Evolutionary conservation across 2,888 invertebrate species (phyloP), one percentile per base, ranked within the genome.

Genomic region (Campaea margaritaria): DNA sequence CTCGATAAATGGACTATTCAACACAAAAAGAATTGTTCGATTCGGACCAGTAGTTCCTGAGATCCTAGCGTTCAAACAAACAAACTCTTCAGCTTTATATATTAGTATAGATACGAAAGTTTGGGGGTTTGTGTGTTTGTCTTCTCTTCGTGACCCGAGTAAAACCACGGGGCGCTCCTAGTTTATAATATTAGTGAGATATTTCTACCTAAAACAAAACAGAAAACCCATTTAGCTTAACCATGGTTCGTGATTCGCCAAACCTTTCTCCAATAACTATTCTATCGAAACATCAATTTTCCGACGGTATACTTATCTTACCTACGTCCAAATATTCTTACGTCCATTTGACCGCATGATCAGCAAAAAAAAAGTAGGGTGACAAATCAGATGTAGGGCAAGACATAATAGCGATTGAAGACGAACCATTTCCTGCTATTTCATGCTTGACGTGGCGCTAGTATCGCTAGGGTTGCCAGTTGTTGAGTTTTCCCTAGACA

Each of bases 391-490:
- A 58, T 53, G 41, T 28, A 53, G 41, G 49, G 48, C 42, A 58
- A 50, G 46, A 55, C 57, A 61, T 65, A 64, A 67, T 67, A 64
- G 62, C 69, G 64, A 67, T 64, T 59, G 69, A 57, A 64, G 58
- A 61, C 62, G 58, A 48, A 41, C 65, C 64, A 67, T 69, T 69
- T 67, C 62, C 65, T 47, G 54, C 64, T 58, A 65, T 69, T 69
- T 61, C 69, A 65, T 65, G 67, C 64, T 64, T 50, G 55, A 50
- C 44, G 64, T 62, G 46, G 43, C 54, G 21, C 52, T 58, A 41
- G 44, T 38, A 49, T 43, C n/a, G 53, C 46, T 38, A 48, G 49
- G 48, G 49, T 55, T n/a, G 43, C 60, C 55, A 61, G 28, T 14
- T 47, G 8, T 43, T 38, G 36, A 31, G 28, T 38, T 43, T 60